Evolutionary conservation across 2,113 vertebrate genomes (phyloP).

Genomic region (Bufo bufo): DNA sequence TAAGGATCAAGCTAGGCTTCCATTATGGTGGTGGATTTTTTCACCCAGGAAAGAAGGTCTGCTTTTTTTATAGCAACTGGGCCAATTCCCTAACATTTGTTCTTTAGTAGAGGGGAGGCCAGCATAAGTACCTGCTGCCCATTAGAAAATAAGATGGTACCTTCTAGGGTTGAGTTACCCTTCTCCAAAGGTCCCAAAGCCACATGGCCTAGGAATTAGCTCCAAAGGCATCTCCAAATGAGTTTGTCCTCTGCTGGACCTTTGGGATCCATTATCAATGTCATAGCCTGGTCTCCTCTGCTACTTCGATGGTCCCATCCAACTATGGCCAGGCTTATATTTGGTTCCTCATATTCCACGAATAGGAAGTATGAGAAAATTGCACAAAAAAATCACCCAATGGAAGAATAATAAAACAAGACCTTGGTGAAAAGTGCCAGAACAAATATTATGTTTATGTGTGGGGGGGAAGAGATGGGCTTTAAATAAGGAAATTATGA

Average conservation of each 20-base stretch:
- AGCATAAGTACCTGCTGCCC: too few species aligned
- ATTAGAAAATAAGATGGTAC: not conserved
- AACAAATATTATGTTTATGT: not conserved
- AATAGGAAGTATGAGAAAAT: not conserved
- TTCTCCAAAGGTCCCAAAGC: not conserved
- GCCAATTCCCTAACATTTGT: too few species aligned
- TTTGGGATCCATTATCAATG: not conserved
- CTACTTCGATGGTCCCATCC: not conserved
- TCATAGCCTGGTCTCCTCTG: not conserved
- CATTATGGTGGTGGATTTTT: too few species aligned
- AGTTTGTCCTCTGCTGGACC: not conserved
- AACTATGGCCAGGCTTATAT: not conserved
- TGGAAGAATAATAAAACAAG: not conserved
- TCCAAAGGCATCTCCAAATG: not conserved
- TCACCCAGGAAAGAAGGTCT: too few species aligned
- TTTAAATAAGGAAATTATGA: slow-evolving; percentile 18
- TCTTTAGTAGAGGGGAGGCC: too few species aligned
- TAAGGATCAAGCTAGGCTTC: too few species aligned
- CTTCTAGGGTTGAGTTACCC: not conserved
- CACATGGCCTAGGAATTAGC: not conserved
- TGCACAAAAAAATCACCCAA: not conserved
- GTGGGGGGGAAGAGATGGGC: not conserved
- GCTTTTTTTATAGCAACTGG: too few species aligned
- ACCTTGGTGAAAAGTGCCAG: not conserved
- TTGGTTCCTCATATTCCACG: not conserved